A percentile compares a stretch with the other conserved stretches of the same genome.
These are phyloP conservation scores for Pilophorus perplexus DNA, from an alignment of 2,888 invertebrate species.

Conservation along the genomic window DNA sequence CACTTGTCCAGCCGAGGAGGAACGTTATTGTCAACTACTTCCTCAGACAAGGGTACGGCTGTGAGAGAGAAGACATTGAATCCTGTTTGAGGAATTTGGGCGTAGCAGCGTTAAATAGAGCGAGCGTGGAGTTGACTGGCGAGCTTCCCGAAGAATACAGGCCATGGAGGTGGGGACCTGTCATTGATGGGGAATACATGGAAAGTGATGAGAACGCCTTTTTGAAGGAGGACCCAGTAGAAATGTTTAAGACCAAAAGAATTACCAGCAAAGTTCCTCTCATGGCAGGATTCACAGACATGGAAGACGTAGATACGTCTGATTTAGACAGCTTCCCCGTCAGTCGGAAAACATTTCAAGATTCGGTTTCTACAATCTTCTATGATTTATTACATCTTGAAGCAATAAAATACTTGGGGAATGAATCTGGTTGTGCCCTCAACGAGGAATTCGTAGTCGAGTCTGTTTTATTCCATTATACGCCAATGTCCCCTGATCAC, in stretches of 20 bases:
- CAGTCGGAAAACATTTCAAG: conserved; percentile 59
- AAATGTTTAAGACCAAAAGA: conserved; percentile 46
- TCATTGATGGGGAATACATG: conserved; percentile 68
- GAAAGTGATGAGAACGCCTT: conserved; percentile 67
- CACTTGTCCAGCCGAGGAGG: conserved; percentile 59
- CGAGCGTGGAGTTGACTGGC: conserved; percentile 18
- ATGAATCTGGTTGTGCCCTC: conserved; percentile 53
- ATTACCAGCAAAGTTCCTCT: conserved; percentile 59
- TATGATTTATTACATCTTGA: conserved; percentile 48
- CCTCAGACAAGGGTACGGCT: conserved; percentile 24
- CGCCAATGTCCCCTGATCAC: conserved; percentile 53
- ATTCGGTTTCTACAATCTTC: conserved; percentile 62
- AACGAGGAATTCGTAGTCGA: conserved; percentile 57
- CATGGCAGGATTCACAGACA: conserved; percentile 74
- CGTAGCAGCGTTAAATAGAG: conserved; percentile 43
- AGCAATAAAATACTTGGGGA: conserved; percentile 57
- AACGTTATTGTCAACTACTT: conserved; percentile 18
- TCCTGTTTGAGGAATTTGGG: conserved; percentile 64
- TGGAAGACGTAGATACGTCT: conserved; percentile 62
- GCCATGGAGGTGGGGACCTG: conserved; percentile 79
- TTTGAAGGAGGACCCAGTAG: conserved; percentile 62
- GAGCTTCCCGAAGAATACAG: conserved; percentile 34
- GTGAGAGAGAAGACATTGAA: conserved; percentile 58
- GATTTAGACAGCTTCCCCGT: conserved; percentile 52
- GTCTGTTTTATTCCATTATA: conserved; percentile 73